Conservation (phyloP, 2,113 vertebrate species). For the Atherinomorus stipes region DNA sequence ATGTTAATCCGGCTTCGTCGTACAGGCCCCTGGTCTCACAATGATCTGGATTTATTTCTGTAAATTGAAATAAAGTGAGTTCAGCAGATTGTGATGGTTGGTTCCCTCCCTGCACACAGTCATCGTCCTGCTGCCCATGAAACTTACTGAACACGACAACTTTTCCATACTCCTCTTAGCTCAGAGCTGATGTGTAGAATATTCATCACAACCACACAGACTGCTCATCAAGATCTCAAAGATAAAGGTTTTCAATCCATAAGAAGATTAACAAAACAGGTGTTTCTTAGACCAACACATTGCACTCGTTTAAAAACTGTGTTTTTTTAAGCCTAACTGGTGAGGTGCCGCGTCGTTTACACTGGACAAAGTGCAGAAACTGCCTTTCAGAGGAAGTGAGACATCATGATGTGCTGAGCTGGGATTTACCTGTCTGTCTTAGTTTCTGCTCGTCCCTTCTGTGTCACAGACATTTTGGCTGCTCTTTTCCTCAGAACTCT, state of each 20-base stretch:
- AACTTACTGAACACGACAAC: neutral
- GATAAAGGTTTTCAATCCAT: too few species aligned
- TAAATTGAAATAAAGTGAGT: too few species aligned
- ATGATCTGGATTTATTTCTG: slow-evolving; percentile 11
- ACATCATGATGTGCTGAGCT: neutral
- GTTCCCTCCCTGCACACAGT: neutral
- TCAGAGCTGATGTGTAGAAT: neutral
- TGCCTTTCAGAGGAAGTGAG: slow-evolving; percentile 7
- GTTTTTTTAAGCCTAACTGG: neutral
- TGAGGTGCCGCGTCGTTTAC: neutral
- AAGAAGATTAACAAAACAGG: too few species aligned
- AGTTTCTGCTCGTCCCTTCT: slow-evolving; percentile 7
- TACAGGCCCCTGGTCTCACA: slow-evolving; percentile 9
- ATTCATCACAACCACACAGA: neutral
- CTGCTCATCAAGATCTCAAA: too few species aligned
- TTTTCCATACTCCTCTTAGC: too few species aligned
- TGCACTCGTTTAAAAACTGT: neutral
- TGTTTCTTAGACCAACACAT: neutral
- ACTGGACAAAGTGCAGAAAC: neutral
- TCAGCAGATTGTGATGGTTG: neutral
- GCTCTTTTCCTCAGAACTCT: slow-evolving; percentile 57
- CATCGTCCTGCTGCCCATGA: neutral
- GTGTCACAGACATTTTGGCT: neutral
- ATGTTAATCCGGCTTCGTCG: too few species aligned
- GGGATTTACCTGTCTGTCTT: neutral